Base-by-base conservation (phyloP, 2,113 vertebrate species). In the Apistogramma diplotaenia region DNA sequence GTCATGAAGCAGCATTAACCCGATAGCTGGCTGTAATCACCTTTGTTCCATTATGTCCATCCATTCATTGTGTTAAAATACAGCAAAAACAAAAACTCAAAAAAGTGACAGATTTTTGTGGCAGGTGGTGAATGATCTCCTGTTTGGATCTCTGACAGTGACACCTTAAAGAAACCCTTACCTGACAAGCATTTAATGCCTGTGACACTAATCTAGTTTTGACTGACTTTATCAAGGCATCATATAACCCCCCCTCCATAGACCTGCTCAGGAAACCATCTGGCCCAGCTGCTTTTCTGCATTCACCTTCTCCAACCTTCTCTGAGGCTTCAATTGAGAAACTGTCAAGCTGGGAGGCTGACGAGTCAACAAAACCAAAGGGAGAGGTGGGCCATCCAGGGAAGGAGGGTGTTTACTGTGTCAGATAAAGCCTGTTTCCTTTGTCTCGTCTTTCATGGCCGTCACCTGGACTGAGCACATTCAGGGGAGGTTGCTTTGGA, bases 341-440 rank as follows among this genome's bases (percentile, higher is more conserved):
- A 85, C 60, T 79, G 76, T 81, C 59, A 78, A 70, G 79, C 76
- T 72, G 70, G 75, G 84, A 78, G 37, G 54, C 65, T 79, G 79
- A 82, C 12, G 49, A 78, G 59, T 74, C 80, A 87, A 85, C 86
- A 87, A 88, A 77, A 76, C 57, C 83, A 65, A 56, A 75, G 10
- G 67, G 62, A 83, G 40, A 65, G 62, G 62, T 70, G 16, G 62
- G 62, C 40, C 40, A 29, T 49, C 57, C 46, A n/a, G 73, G 74
- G 72, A 82, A 62, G 55, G 65, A 57, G 81, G 35, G 59, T 79
- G 71, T 81, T 86, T 74, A 55, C 54, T 73, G 8, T 53, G 51
- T 37, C 73, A 77, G 65, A 87, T 83, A 49, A 81, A 33, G 51
- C 60, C 65, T 83, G 51, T 51, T 29, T 81, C 19, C n/a, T 54